Evolutionary conservation across 1,140 invertebrate genomes (phyloP).

Genomic region (Caenorhabditis latens): DNA sequence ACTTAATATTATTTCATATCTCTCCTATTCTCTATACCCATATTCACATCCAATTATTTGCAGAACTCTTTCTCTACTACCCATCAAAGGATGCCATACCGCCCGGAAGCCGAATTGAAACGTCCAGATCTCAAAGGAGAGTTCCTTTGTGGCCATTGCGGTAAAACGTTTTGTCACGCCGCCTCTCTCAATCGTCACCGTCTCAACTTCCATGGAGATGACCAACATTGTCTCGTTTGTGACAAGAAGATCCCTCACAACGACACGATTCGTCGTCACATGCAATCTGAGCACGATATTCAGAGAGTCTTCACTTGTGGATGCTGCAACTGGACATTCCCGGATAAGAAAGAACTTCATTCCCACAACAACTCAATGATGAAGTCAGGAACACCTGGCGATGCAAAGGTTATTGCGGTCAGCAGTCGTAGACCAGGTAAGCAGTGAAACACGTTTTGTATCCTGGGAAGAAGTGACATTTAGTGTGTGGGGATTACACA

Average conservation of each 20-base stretch:
- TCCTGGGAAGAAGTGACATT: background rate
- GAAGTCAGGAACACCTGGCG: constrained; percentile 43
- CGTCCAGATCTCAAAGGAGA: constrained; percentile 64
- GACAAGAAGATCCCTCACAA: constrained; percentile 55
- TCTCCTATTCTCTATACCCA: background rate
- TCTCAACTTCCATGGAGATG: constrained; percentile 65
- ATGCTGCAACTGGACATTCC: constrained; percentile 65
- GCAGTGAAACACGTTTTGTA: background rate
- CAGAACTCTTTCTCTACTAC: background rate
- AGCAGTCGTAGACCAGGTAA: constrained; percentile 59
- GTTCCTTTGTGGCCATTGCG: constrained; percentile 62
- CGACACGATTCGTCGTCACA: constrained; percentile 63
- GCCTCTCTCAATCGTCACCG: constrained; percentile 63
- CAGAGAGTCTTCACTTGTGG: constrained; percentile 63
- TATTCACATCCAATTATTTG: background rate
- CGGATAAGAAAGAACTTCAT: constrained; percentile 64
- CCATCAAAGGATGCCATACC: constrained; percentile 60
- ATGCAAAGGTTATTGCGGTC: constrained; percentile 54
- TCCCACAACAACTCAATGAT: constrained; percentile 58
- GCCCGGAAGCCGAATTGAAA: constrained; percentile 62
- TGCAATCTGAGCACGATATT: constrained; percentile 53
- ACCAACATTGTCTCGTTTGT: constrained; percentile 58
- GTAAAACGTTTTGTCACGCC: constrained; percentile 65
- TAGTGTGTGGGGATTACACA: too few species aligned
- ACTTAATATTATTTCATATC: too few species aligned